These are phyloP conservation scores for Melitaea cinxia DNA, from an alignment of 1,140 invertebrate species.

Conservation along the genomic window DNA sequence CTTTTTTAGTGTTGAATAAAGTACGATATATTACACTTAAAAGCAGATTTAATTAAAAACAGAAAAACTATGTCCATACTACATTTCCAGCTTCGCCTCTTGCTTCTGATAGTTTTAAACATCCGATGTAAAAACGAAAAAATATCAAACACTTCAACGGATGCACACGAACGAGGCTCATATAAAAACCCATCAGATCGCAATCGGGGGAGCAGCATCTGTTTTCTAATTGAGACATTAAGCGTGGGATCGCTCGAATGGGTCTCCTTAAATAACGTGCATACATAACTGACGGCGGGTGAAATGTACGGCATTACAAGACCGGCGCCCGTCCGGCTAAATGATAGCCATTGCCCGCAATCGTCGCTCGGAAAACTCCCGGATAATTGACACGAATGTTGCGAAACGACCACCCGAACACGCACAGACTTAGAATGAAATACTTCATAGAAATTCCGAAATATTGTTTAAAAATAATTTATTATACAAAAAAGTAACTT, in stretches of 20 bases:
- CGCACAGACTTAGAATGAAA: constrained; percentile 21
- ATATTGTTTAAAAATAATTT: no score
- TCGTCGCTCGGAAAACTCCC: constrained; percentile 67
- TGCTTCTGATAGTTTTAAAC: no score
- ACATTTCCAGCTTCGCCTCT: no score
- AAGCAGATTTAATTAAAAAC: not conserved
- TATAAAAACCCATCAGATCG: constrained; percentile 46
- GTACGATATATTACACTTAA: not conserved
- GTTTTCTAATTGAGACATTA: constrained; percentile 77
- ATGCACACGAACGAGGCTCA: not conserved
- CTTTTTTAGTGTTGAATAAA: not conserved
- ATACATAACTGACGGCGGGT: constrained; percentile 64
- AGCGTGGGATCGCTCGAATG: constrained; percentile 57
- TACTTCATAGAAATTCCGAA: not conserved
- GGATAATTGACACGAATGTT: constrained; percentile 75
- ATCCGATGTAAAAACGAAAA: not conserved
- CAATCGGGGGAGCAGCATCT: constrained; percentile 61
- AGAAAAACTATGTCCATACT: no score
- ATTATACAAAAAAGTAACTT: no score
- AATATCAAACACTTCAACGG: not conserved
- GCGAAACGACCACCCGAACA: constrained; percentile 55
- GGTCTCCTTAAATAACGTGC: constrained; percentile 66
- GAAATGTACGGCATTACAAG: constrained; percentile 62
- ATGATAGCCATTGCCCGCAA: constrained; percentile 68
- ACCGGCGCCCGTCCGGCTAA: constrained; percentile 56